Base-by-base conservation (phyloP, 2,113 vertebrate genomes). In the Girardinichthys multiradiatus region DNA sequence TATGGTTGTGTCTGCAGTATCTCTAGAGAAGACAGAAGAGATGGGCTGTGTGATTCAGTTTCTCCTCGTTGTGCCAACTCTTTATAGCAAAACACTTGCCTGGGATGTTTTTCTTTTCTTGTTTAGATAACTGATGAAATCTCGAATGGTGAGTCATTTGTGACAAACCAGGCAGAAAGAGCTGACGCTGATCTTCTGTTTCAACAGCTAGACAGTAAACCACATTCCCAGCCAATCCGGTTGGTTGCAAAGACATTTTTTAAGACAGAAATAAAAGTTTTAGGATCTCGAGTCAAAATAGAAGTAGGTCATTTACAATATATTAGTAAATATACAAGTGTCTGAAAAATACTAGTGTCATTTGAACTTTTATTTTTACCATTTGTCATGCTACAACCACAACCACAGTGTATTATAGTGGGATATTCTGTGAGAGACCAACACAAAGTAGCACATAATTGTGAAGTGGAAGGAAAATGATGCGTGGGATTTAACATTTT, bases 1-100 rank as follows among this genome's bases (percentile, higher is more conserved):
- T 85, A 70, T 75, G 68, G 65, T 80, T 70, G 63, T 79, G 80
- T 89, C 81, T 88, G 81, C 57, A 11, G 31, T 31, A 42, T 83
- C 83, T 91, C 88, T 72, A 19, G 67, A 70, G 72, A 66, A 76
- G 72, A 57, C 59, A 64, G 21, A 51, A 65, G 54, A 54, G 4
- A 85, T 63, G 42, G 63, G 11, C 59, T 60, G 10, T 68, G 39
- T 73, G 63, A 79, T 82, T 86, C 42, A 51, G 29, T 76, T 72
- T 79, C 69, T 70, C 24, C 48, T 72, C 35, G 14, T 45, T 58
- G 37, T 68, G 64, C 10, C 29, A 29, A 7, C 71, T 72, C 51
- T 69, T 3, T 70, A 33, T 42, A 70, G 57, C 63, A 4, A 68
- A 74, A 72, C 68, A 66, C 2, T 17, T 66, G 27, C 48, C 37